phyloP scores from a whole-genome alignment of 2,888 invertebrate species.

The Drepana falcataria region DNA sequence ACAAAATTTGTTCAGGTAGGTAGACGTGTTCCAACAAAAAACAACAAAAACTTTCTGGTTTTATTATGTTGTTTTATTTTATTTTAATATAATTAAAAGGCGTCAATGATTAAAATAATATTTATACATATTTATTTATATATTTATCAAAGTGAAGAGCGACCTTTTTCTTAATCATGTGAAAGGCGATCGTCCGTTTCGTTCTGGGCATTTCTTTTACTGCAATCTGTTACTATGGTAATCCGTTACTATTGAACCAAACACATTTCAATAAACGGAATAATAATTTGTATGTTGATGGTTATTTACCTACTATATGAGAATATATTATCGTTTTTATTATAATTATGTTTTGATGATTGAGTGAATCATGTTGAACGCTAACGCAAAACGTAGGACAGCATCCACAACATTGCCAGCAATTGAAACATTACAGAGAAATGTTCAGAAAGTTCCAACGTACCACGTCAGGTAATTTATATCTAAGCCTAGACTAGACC shows the following conservation, averaged over 20 bases:
- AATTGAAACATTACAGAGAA: conserved; percentile 60
- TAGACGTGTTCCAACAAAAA: no score
- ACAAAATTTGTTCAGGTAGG: no score
- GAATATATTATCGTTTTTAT: neutral
- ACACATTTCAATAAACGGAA: neutral
- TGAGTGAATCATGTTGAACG: conserved; percentile 16
- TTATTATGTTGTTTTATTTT: no score
- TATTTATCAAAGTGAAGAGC: no score
- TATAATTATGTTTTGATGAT: neutral
- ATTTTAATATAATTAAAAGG: no score
- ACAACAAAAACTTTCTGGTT: no score
- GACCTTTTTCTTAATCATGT: no score
- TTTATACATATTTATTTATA: no score
- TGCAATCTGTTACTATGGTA: neutral
- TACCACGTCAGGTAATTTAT: conserved; percentile 38
- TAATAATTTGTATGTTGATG: neutral
- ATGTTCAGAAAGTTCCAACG: conserved; percentile 53
- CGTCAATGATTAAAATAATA: no score
- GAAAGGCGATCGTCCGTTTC: no score
- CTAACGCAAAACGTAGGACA: conserved; percentile 21
- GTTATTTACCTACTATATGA: no score
- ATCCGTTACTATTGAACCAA: neutral
- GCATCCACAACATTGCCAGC: conserved; percentile 47
- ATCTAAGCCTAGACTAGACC: neutral
- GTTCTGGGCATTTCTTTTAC: no score